Evolutionary conservation across 2,888 invertebrate species (phyloP).

Genomic region (Orgyia antiqua): DNA sequence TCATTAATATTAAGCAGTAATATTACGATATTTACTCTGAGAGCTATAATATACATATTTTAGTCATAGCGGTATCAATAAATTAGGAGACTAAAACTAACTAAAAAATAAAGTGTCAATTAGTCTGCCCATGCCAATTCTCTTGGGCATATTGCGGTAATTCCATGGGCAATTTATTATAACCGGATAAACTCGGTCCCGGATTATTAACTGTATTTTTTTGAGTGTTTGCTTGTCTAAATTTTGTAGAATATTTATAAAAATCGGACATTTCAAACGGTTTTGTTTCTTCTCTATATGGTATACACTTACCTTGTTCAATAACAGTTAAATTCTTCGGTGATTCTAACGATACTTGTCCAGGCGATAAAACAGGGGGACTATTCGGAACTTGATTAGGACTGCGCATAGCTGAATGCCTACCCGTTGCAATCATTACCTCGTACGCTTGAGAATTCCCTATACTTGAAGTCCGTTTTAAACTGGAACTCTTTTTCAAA

Average conservation of each 20-base stretch:
- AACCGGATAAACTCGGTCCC: constrained; percentile 41
- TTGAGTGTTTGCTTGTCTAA: constrained; percentile 79
- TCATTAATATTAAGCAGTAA: too few relatives aligned
- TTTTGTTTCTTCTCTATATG: constrained; percentile 95
- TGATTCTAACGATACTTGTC: constrained; percentile 82
- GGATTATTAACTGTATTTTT: constrained; percentile 43
- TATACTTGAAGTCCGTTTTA: constrained; percentile 76
- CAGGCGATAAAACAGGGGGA: constrained; percentile 58
- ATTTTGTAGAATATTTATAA: constrained; percentile 97
- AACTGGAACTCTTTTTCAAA: constrained; percentile 63
- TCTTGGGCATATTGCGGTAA: constrained; percentile 62
- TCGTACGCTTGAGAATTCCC: constrained; percentile 72
- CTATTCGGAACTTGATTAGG: constrained; percentile 55
- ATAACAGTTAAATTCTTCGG: constrained; percentile 91
- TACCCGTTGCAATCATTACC: constrained; percentile 61
- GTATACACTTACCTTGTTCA: constrained; percentile 92
- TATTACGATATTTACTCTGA: too few relatives aligned
- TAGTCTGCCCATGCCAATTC: constrained; percentile 59
- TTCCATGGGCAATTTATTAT: constrained; percentile 64
- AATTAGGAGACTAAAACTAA: too few relatives aligned
- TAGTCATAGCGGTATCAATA: too few relatives aligned
- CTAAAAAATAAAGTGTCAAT: too few relatives aligned
- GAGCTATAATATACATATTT: too few relatives aligned
- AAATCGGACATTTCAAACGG: constrained; percentile 99
- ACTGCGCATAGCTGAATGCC: constrained; percentile 67